Evolutionary conservation across 2,797 vertebrate genomes (phyloP), one percentile per base, ranked within the genome.

Genomic region (Valencia hispanica): DNA sequence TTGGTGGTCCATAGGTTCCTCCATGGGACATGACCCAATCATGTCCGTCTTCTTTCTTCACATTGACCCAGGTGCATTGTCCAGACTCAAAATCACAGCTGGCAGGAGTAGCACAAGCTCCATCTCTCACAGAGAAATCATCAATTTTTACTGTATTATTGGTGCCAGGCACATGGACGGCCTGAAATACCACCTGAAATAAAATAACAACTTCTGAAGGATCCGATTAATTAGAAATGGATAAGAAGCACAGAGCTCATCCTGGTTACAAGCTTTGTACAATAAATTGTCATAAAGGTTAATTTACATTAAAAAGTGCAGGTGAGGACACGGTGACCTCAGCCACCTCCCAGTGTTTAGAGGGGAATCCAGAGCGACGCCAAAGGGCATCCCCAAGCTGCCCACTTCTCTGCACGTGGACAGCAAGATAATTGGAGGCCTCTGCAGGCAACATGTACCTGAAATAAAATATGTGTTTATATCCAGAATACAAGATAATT

Each of bases 71-170:
- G 72, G 79, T 92, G 80, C 95, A 95, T 47, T 80, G 84, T 32
- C 94, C 93, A 0, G 93, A 93, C 83, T 95, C 94, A 88, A 96
- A 96, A 86, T 96, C 95, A 88, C 95, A 96, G 87, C 88, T 94
- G 74, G 89, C 94, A 34, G 77, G 65, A 51, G 91, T 85, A 78
- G 68, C 65, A 77, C 95, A 96, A 34, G 90, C 83, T 45, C 92
- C 93, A 0, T 39, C 74, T 32, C 77, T 91, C 73, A 94, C 30
- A 45, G 93, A 95, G 70, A 95, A 83, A 74, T 96, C 95, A 85
- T 96, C 95, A 30, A 95, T 77, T 78, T 90, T 90, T 63, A 90
- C 88, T 12, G 89, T 72, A 27, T 86, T 79, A 30, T 68, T 83
- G 0, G 73, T 41, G 53, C 55, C 88, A 25, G 87, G 68, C 17